phyloP scores from a whole-genome alignment of 2,888 invertebrate species.

The Merodon equestris region DNA sequence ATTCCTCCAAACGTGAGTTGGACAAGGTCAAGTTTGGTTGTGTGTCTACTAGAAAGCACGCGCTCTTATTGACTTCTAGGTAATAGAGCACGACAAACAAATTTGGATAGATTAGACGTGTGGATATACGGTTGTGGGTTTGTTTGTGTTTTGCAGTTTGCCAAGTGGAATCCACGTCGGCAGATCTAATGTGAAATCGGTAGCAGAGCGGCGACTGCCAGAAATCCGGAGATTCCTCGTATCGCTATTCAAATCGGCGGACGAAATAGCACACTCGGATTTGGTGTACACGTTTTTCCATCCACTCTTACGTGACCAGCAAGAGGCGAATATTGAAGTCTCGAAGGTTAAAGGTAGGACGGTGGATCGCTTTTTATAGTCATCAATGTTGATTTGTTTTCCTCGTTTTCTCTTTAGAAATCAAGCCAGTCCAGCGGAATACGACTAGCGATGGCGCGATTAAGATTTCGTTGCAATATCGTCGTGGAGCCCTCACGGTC shows the following conservation, averaged over 20 bases:
- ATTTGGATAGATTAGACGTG: too few species aligned
- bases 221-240: slow-evolving; percentile 94
- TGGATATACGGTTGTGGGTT: too few species aligned
- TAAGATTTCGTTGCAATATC: slow-evolving; percentile 88
- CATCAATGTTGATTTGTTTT: too few species aligned
- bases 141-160: slow-evolving; percentile 79
- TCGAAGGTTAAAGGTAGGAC: slow-evolving; percentile 86
- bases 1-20: not conserved
- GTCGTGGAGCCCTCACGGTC: slow-evolving; percentile 86
- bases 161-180: slow-evolving; percentile 90
- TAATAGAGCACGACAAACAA: not conserved
- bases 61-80: not conserved
- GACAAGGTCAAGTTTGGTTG: slow-evolving; percentile 17
- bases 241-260: slow-evolving; percentile 91
- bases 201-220: slow-evolving; percentile 93
- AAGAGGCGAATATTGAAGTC: slow-evolving; percentile 89
- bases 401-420: slow-evolving; percentile 69
- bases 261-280: slow-evolving; percentile 97
- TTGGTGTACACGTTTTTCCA: slow-evolving; percentile 99
- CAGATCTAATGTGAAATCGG: slow-evolving; percentile 95
- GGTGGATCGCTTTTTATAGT: too few species aligned
- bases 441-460: slow-evolving; percentile 81
- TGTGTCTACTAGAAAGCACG: not conserved
- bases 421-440: slow-evolving; percentile 74
- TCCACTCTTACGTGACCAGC: slow-evolving; percentile 95